Percentiles rank a stretch among this genome's conserved stretches.
These are phyloP conservation scores for Danaus plexippus DNA, from an alignment of 1,140 invertebrate genomes.

Conservation along the genomic window DNA sequence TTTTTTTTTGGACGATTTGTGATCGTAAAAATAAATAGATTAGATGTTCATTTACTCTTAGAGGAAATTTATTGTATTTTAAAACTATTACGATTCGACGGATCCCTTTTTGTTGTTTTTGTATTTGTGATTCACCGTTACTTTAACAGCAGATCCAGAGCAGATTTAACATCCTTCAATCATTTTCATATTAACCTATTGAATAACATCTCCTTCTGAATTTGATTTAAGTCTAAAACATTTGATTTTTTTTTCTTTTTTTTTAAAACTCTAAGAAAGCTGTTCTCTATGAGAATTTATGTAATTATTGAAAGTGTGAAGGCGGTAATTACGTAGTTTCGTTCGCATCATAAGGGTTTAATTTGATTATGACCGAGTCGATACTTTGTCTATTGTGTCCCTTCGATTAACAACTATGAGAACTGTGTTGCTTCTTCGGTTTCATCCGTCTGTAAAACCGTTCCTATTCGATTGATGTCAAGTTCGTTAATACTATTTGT, in stretches of 20 bases:
- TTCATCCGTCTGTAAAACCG: no score
- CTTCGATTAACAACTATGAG: conserved; percentile 19
- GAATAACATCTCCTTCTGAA: no score
- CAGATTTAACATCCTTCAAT: no score
- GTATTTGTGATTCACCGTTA: no score
- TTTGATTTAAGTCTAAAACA: no score
- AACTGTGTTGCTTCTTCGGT: not conserved
- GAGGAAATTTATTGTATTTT: conserved; percentile 18
- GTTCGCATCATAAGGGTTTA: conserved; percentile 27
- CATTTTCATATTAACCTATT: no score
- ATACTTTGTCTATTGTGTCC: conserved; percentile 17
- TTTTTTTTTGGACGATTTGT: conserved; percentile 32
- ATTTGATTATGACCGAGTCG: conserved; percentile 36
- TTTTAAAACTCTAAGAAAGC: no score
- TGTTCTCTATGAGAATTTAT: conserved; percentile 39
- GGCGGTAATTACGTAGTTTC: conserved; percentile 43
- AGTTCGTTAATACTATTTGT: no score
- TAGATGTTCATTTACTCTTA: conserved; percentile 20
- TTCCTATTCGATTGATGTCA: no score
- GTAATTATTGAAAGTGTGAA: conserved; percentile 59
- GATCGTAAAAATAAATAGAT: conserved; percentile 43
- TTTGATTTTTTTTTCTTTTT: no score
- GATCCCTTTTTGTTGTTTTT: not conserved
- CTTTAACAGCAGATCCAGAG: no score
- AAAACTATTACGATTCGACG: conserved; percentile 5